Evolutionary conservation across 2,888 invertebrate genomes (phyloP).

Genomic region (Ferdinandea cuprea): DNA sequence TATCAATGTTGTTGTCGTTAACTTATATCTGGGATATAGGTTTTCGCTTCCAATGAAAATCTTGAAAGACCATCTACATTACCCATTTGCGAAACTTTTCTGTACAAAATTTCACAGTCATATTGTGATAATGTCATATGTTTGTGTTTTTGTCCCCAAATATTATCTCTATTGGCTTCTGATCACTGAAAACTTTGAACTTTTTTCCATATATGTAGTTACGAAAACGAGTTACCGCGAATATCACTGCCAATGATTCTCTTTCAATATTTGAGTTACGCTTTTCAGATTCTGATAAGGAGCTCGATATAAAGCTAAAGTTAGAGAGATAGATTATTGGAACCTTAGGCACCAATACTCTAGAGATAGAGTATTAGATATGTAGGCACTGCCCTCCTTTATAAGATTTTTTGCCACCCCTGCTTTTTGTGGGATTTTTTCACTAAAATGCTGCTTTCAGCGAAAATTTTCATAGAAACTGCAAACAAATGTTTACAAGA

Average conservation of each 20-base stretch:
- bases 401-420: no score
- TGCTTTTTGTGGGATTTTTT: no score
- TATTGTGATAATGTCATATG: constrained; percentile 45
- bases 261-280: constrained; percentile 15
- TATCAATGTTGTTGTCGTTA: no score
- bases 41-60: constrained; percentile 33
- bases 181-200: constrained; percentile 11
- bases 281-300: constrained; percentile 13
- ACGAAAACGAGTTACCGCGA: constrained; percentile 10
- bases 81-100: constrained; percentile 17
- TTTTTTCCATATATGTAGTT: constrained; percentile 45
- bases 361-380: no score
- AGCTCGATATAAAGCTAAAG: no score
- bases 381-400: no score
- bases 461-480: no score
- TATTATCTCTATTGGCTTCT: constrained; percentile 8
- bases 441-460: no score
- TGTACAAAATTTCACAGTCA: constrained; percentile 35
- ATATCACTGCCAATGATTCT: constrained; percentile 22
- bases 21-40: constrained; percentile 17
- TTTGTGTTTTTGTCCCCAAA: constrained; percentile 14
- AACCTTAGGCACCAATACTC: no score
- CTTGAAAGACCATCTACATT: constrained; percentile 49
- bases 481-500: no score
- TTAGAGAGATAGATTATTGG: no score